Evolutionary conservation across 2,797 vertebrate genomes (phyloP).

Genomic region (Macropus fuliginosus): DNA sequence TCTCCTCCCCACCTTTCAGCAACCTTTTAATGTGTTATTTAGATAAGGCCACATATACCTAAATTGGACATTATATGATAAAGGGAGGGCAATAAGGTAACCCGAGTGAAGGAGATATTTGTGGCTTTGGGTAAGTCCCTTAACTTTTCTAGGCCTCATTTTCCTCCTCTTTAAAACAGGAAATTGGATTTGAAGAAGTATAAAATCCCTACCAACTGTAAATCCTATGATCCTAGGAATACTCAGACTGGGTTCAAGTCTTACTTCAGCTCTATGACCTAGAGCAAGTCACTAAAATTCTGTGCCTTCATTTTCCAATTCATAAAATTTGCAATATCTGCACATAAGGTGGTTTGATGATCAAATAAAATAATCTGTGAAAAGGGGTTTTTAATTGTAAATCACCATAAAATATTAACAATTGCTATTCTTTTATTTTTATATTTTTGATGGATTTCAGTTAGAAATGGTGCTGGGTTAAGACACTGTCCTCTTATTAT

Average conservation of each 20-base stretch:
- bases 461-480: background rate
- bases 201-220: background rate
- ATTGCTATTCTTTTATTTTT: background rate
- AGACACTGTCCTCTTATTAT: background rate
- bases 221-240: background rate
- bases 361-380: background rate
- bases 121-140: background rate
- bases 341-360: background rate
- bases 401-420: background rate
- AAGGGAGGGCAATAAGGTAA: background rate
- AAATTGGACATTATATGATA: background rate
- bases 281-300: background rate
- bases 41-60: background rate
- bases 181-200: background rate
- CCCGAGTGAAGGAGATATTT: background rate
- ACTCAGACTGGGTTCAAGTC: background rate
- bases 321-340: background rate
- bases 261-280: background rate
- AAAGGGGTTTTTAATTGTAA: background rate
- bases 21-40: background rate
- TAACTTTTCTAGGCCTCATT: background rate
- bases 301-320: background rate
- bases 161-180: background rate
- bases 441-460: background rate
- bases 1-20: background rate